Evolutionary conservation across 2,797 vertebrate genomes (phyloP), one percentile per base, ranked within the genome.

Genomic region (Spinibarbus caldwelli): DNA sequence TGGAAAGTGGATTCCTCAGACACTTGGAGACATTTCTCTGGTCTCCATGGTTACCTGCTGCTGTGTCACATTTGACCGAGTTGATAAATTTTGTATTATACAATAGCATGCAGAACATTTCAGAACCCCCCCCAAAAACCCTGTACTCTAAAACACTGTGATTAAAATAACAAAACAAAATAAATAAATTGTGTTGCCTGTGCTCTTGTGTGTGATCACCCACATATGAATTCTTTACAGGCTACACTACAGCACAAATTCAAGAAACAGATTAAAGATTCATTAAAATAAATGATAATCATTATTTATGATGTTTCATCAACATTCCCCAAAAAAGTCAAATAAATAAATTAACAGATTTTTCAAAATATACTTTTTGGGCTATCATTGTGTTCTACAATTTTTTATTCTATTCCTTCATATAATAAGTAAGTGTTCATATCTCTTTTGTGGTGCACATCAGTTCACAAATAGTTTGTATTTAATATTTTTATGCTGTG

Each of bases 1-100:
- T 12, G 4, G 38, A 49, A 45, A 49, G 31, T 29, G 14, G 57
- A 66, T 67, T 76, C 41, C 21, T 41, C 3, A 41, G 54, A 77
- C 31, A 49, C 43, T 76, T 23, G 49, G 29, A 67, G 31, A 23
- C 66, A 70, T 71, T 82, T 79, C 57, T 70, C 49, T 59, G 23
- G 72, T 76, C 12, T 76, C 59, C 71, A 78, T 78, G 62, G 82
- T 41, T 41, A 43, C 73, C 23, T 3, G 41, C 21, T 73, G 31
- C 59, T 64, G 17, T 70, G 67, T 49, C 43, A 29, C 59, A 66
- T 38, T 23, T 73, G 52, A 76, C 72, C 34, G 15, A 64, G 15
- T 21, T 68, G 10, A 66, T 29, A 47, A 0, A 21, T 34, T 26
- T 66, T 43, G 41, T 64, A 31, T 66, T 80, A 80, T 80, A 80